Evolutionary conservation across 2,888 invertebrate species (phyloP), one percentile per base, ranked within the genome.

Genomic region (Drosophila nigricruria): DNA sequence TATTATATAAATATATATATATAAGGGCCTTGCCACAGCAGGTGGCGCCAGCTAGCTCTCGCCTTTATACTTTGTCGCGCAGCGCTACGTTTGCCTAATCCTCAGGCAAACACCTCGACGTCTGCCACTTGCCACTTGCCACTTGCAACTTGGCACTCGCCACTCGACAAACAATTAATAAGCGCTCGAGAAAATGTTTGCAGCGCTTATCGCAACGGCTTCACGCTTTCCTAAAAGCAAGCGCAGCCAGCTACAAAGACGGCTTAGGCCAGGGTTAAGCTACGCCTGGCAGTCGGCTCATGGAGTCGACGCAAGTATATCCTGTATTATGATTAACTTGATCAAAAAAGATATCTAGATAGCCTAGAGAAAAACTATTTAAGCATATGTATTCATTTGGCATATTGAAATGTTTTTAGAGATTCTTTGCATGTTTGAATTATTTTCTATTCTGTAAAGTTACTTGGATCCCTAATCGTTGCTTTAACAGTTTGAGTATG

Each of bases 81-180:
- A 10, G 34, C 40, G 56, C 63, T 25, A n/a, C 52, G 23, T 27
- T 53, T 53, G 61, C 54, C 68, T 83, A 81, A 82, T 82, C 87
- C 81, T 42, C 70, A 83, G 81, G 72, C 82, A 86, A 82, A 86
- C 86, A 86, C 63, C 75, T 77, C 27, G 38, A 3, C 52, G 34
- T 27, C 47, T 40, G 59, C 16, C 20, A 63, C 52, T 36, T 36
- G 75, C 71, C 54, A 58, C 62, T 66, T 75, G 62, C 71, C 63
- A 57, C 77, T 42, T 58, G 68, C 36, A 30, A 42, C 42, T 52
- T 43, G 70, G 47, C 61, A 69, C 74, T 59, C 36, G 65, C 42
- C 61, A 59, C 69, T 88, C 74, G 74, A 69, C 82, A 83, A 86
- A 86, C 86, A 84, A 84, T 84, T 84, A 86, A 88, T 86, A 84